Evolutionary conservation across 2,888 invertebrate genomes (phyloP).

Genomic region (Lepetodrilus schrolli): DNA sequence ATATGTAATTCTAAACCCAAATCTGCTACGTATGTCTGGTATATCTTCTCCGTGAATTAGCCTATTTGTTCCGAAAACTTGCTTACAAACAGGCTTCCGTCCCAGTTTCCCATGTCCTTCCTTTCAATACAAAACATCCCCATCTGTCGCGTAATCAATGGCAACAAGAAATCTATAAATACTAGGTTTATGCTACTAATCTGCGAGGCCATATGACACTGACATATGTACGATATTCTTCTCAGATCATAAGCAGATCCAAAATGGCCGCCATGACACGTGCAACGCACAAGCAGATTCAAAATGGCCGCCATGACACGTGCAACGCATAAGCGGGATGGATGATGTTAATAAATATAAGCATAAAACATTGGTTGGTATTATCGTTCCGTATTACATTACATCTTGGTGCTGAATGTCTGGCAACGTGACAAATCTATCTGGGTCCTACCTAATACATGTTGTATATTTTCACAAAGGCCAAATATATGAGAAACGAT

Average conservation of each 20-base stretch:
- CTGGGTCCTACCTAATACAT: too few species aligned
- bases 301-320: constrained; percentile 15
- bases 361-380: not conserved
- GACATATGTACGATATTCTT: not conserved
- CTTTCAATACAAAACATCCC: too few species aligned
- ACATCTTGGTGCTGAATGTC: too few species aligned
- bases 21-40: too few species aligned
- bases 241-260: not conserved
- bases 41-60: too few species aligned
- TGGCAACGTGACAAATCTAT: too few species aligned
- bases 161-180: not conserved
- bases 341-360: not conserved
- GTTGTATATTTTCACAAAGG: too few species aligned
- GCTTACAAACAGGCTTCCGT: not conserved
- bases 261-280: constrained; percentile 15
- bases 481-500: too few species aligned
- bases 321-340: not conserved
- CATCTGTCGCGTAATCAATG: not conserved
- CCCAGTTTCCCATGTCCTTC: constrained; percentile 1
- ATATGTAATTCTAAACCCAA: too few species aligned
- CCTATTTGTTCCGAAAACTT: not conserved
- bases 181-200: not conserved
- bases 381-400: not conserved
- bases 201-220: not conserved
- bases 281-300: not conserved